A percentile compares a stretch with the other conserved stretches of the same genome.
Conservation (phyloP, 2,888 invertebrate species). For the Acanthacorydalis orientalis region DNA sequence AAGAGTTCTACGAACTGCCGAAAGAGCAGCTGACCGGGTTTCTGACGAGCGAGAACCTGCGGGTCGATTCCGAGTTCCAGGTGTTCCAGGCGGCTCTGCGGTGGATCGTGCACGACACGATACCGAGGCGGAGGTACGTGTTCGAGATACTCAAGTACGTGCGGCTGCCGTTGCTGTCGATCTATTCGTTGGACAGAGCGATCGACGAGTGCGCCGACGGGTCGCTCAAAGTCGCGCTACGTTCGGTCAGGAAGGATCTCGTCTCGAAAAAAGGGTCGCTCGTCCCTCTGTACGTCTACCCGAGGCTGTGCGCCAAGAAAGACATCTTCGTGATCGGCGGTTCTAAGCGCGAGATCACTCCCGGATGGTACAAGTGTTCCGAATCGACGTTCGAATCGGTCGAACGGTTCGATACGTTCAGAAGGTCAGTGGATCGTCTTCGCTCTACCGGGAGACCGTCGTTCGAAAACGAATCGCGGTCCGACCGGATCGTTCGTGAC, state of each 20-base stretch:
- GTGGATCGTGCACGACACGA: constrained; percentile 73
- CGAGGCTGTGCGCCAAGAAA: constrained; percentile 72
- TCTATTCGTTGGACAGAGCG: constrained; percentile 59
- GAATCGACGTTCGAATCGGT: constrained; percentile 74
- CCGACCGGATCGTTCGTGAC: neutral
- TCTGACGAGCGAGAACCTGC: constrained; percentile 69
- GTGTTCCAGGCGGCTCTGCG: constrained; percentile 73
- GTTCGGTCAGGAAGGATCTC: constrained; percentile 63
- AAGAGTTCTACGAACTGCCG: constrained; percentile 73
- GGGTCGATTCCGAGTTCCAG: constrained; percentile 79
- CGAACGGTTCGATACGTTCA: constrained; percentile 67
- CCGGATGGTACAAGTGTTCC: constrained; percentile 52
- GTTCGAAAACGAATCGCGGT: neutral
- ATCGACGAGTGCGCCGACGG: constrained; percentile 64
- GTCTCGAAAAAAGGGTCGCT: constrained; percentile 57
- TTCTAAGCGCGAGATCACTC: constrained; percentile 59
- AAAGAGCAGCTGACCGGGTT: constrained; percentile 59
- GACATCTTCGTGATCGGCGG: constrained; percentile 81
- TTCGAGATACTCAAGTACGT: constrained; percentile 74
- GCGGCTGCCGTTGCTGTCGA: constrained; percentile 67
- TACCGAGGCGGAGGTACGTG: constrained; percentile 60
- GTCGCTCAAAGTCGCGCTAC: constrained; percentile 63
- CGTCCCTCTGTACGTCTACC: constrained; percentile 58
- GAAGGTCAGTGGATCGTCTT: constrained; percentile 28
- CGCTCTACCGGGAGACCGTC: too few species aligned